phyloP scores from a whole-genome alignment of 1,140 invertebrate species.

The Drosophila oshimai region DNA sequence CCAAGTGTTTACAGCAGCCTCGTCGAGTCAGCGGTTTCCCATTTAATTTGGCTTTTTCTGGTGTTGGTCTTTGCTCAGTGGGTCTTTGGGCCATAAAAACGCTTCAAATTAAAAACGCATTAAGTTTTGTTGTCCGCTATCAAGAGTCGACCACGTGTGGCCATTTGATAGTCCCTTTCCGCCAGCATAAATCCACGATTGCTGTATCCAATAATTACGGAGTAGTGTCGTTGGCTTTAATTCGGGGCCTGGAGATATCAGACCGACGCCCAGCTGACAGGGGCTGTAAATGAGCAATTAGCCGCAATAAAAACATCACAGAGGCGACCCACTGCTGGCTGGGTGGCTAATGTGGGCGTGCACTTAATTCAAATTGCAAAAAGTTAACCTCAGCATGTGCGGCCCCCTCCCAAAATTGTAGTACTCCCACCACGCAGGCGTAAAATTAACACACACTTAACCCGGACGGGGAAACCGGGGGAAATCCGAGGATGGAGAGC shows the following conservation, averaged over 20 bases:
- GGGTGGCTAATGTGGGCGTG: conserved; percentile 7
- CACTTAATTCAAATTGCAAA: conserved; percentile 78
- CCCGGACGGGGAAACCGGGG: not conserved
- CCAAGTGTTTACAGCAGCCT: conserved; percentile 46
- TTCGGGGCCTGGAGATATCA: not conserved
- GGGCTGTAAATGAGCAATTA: conserved; percentile 73
- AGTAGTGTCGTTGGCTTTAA: conserved; percentile 15
- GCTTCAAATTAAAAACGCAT: conserved; percentile 70
- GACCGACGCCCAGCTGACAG: not conserved
- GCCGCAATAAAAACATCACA: conserved; percentile 69
- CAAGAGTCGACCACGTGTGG: conserved; percentile 49
- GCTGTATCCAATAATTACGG: conserved; percentile 52
- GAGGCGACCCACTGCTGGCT: not conserved
- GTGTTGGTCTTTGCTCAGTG: conserved; percentile 1
- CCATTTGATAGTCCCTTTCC: conserved; percentile 35
- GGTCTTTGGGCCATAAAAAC: conserved; percentile 41
- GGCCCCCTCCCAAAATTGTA: not conserved
- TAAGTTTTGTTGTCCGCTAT: conserved; percentile 50
- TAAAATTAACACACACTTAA: conserved; percentile 72
- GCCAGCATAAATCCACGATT: conserved; percentile 39
- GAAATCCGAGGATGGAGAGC: conserved; percentile 1
- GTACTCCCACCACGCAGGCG: conserved; percentile 19
- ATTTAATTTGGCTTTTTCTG: conserved; percentile 25
- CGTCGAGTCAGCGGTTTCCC: conserved; percentile 49
- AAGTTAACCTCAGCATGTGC: conserved; percentile 51